Evolutionary conservation across 2,797 vertebrate species (phyloP).

Genomic region (Manis javanica): DNA sequence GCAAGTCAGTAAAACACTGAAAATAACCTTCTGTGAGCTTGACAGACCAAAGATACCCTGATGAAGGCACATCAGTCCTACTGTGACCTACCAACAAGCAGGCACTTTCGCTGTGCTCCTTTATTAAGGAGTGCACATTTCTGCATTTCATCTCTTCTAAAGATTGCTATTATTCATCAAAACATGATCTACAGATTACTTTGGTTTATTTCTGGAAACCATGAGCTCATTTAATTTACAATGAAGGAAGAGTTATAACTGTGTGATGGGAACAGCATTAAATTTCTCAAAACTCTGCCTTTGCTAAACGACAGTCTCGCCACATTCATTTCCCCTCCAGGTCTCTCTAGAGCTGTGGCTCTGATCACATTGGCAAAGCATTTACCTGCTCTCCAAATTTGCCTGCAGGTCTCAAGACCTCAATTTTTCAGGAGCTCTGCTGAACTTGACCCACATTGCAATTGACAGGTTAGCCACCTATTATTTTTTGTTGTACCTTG

Average conservation of each 20-base stretch:
- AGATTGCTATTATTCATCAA: slow-evolving; percentile 1
- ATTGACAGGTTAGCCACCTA: background rate
- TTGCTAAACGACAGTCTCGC: background rate
- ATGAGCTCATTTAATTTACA: slow-evolving; percentile 46
- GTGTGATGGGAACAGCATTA: background rate
- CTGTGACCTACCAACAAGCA: background rate
- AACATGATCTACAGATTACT: slow-evolving; percentile 30
- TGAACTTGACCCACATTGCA: background rate
- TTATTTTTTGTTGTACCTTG: background rate
- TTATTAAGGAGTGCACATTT: background rate
- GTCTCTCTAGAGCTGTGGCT: background rate
- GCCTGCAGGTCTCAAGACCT: background rate
- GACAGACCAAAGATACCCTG: background rate
- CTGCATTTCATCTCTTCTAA: background rate
- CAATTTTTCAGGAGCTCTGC: background rate
- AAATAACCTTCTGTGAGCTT: slow-evolving; percentile 30
- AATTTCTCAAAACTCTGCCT: slow-evolving; percentile 43
- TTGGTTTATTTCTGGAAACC: slow-evolving; percentile 6
- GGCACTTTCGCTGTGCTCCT: background rate
- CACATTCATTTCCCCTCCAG: background rate
- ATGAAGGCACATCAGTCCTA: slow-evolving; percentile 27
- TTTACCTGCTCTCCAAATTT: background rate
- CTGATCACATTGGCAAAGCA: background rate
- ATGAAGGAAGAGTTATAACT: background rate
- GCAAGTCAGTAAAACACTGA: slow-evolving; percentile 50